Evolutionary conservation across 2,113 vertebrate genomes (phyloP), one percentile per base, ranked within the genome.

Genomic region (Cyprinodon variegatus): DNA sequence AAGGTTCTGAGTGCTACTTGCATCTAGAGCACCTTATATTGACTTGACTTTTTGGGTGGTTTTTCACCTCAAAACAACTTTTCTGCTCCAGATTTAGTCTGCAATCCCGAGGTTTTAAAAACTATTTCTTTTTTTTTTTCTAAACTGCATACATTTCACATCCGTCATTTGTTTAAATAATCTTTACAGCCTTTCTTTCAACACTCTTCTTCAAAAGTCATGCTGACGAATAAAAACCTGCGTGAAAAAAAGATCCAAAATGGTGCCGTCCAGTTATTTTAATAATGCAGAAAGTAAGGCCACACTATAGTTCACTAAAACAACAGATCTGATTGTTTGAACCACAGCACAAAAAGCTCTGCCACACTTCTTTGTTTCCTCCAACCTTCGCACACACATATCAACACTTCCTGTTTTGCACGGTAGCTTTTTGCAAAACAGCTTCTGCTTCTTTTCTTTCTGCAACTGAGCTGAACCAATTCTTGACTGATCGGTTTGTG

Each of bases 351-450:
- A 2, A 1, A 70, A 43, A 61, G 39, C 50, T 80, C 46, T 38
- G 59, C 59, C 72, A 43, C 79, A 70, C 37, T 78, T 88, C 68
- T 46, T 66, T 67, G 74, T 83, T 77, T 65, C 40, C 40, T 71
- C 17, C 53, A 11, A 17, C 37, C 9, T 57, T 41, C 77, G 72
- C 77, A 82, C 20, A 71, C 60, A 50, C 45, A 61, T 40, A 63
- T 57, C 57, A 74, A 67, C 29, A 68, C 73, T 86, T 90, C 83
- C 84, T 86, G 77, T 85, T 89, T 83, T 81, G 65, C 68, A 61
- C 57, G 11, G 37, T 53, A 41, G 9, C 6, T 59, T 17, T 82
- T 86, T 70, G 72, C 71, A 67, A 46, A 73, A 41, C 12, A 36
- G 11, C 11, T 46, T 45, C 72, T 50, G 46, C 0, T 1, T 45